Conservation (phyloP, 2,797 vertebrate genomes). For the Triplophysa bombifrons region DNA sequence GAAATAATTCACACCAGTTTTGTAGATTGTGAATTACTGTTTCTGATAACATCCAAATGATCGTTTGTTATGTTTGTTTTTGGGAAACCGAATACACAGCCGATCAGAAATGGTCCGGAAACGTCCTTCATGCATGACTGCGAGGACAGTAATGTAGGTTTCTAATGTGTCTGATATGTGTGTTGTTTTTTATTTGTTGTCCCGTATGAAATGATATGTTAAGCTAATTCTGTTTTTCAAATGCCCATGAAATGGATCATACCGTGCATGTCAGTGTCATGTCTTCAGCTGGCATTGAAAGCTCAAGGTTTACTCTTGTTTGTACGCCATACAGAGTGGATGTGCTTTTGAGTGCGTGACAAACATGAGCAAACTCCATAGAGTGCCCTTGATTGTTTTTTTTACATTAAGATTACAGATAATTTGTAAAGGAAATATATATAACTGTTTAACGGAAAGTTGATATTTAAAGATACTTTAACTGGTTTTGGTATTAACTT, state of each 20-base stretch:
- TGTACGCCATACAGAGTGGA: slow-evolving; percentile 17
- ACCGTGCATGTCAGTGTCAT: background rate
- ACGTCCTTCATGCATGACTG: slow-evolving; percentile 47
- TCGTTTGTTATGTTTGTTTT: slow-evolving; percentile 2
- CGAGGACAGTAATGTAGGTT: slow-evolving; percentile 66
- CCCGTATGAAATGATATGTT: background rate
- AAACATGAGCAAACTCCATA: background rate
- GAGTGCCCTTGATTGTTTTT: background rate
- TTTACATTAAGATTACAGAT: background rate
- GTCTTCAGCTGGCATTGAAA: slow-evolving; percentile 11
- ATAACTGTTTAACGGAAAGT: too few relatives aligned
- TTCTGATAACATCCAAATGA: background rate
- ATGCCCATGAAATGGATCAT: slow-evolving; percentile 25
- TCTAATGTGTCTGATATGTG: background rate
- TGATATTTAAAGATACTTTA: background rate
- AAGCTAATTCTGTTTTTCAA: background rate
- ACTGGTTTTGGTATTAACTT: background rate
- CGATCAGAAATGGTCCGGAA: slow-evolving; percentile 50
- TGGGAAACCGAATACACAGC: slow-evolving; percentile 30
- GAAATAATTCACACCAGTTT: background rate
- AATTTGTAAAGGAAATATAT: too few relatives aligned
- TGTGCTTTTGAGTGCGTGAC: background rate
- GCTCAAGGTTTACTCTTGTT: slow-evolving; percentile 57
- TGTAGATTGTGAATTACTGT: background rate
- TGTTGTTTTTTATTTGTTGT: too few relatives aligned